A percentile compares a stretch with the other conserved stretches of the same genome.
phyloP scores from a whole-genome alignment of 2,113 vertebrate species.

The Sphyrna mokarran region DNA sequence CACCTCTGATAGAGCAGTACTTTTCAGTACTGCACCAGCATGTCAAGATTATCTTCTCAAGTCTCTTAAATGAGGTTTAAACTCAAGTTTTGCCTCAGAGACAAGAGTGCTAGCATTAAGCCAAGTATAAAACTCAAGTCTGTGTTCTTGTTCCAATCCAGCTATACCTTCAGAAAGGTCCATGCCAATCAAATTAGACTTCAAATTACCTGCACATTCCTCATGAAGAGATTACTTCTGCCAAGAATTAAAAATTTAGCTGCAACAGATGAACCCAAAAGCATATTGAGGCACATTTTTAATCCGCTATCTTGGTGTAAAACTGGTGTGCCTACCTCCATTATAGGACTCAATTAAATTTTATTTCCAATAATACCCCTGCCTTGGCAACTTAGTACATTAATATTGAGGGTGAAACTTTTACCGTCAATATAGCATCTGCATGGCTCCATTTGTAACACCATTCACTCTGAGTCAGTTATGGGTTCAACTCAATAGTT shows the following conservation, averaged over 20 bases:
- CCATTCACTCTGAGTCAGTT: not conserved
- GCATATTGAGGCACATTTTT: not conserved
- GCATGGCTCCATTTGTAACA: not conserved
- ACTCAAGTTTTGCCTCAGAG: not conserved
- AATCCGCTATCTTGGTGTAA: not conserved
- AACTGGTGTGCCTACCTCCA: not conserved
- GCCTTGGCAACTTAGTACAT: not conserved
- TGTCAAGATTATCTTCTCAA: not conserved
- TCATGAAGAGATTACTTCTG: not conserved
- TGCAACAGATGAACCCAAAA: not conserved
- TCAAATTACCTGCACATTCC: not conserved
- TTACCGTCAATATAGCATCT: not conserved
- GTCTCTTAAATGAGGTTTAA: not conserved
- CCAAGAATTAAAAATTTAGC: not conserved
- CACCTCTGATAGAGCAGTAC: not conserved
- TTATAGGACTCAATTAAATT: no score
- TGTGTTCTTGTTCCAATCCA: not conserved
- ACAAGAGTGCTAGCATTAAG: not conserved
- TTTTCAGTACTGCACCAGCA: not conserved
- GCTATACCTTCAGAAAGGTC: not conserved
- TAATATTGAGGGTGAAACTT: no score
- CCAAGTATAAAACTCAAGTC: not conserved
- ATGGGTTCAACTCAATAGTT: not conserved
- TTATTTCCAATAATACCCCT: not conserved
- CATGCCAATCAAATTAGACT: not conserved